Base-by-base conservation (phyloP, 2,797 vertebrate species). In the Paguma larvata region DNA sequence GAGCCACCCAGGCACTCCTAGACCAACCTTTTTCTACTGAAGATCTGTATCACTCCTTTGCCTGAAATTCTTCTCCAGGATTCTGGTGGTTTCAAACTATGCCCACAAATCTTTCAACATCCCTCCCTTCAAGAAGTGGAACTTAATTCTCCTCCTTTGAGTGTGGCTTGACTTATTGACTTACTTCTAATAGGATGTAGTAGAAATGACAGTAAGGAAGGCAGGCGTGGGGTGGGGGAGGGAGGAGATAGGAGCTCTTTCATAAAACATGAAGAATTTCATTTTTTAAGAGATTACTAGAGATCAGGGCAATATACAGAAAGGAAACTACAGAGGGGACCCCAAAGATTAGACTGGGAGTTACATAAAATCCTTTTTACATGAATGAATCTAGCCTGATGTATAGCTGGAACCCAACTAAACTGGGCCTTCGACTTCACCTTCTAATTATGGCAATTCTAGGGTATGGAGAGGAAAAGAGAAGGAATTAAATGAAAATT, bases 391-490 rank as follows among this genome's bases (percentile, higher is more conserved):
- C 19, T 23, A 93, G 38, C 53, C 46, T 91, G 30, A 59, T 44
- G 1, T 25, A 46, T 21, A 94, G 77, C 38, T 44, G 51, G n/a
- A 85, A 87, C 38, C 44, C 77, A 95, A n/a, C 0, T 51, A 79
- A 78, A 88, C 7, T 62, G n/a, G 15, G 85, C 82, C 25, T 88
- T 93, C 59, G 65, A 65, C 78, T 78, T 84, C 34, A 53, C 73
- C 73, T 92, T 93, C 92, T 86, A 82, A 85, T 79, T 88, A 85
- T 27, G 80, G 25, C 16, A 85, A 88, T 85, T 92, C 94, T 85
- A 65, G 91, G 30, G 12, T 46, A 9, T 38, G 11, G 21, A 77
- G 8, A 59, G n/a, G 51, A 86, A 27, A 91, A 78, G 4, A 65
- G 53, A 97, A 32, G 6, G 18, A 95, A 95, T n/a, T 51, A 65